Percentiles rank a stretch among this genome's conserved stretches.
Conservation (phyloP, 2,797 vertebrate genomes). For the Centropyge bicolor region DNA sequence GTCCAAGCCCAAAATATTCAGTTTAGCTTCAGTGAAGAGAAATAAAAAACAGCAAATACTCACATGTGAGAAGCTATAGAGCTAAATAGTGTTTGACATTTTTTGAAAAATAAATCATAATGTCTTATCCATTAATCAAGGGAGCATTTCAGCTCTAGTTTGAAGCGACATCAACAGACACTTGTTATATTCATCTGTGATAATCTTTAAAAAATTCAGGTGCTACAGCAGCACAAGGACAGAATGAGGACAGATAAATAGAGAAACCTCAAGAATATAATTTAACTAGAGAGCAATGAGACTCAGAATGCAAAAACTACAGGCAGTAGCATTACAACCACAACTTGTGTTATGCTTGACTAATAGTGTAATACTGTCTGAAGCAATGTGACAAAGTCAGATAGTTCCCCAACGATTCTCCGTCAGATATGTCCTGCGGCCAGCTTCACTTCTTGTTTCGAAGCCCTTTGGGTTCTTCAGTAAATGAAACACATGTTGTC, state of each 20-base stretch:
- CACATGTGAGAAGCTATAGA: neutral
- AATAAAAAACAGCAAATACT: neutral
- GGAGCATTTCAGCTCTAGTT: no score
- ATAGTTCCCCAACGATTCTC: neutral
- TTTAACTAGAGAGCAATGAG: neutral
- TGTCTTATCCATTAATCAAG: no score
- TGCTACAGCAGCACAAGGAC: neutral
- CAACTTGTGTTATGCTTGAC: neutral
- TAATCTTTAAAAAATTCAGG: neutral
- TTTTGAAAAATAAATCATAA: neutral
- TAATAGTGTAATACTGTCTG: neutral
- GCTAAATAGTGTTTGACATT: neutral
- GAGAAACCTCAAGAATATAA: neutral
- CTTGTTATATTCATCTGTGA: no score
- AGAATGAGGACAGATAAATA: neutral
- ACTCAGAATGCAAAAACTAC: neutral
- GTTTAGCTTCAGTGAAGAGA: neutral
- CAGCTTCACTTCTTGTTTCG: slow-evolving; percentile 34
- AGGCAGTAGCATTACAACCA: neutral
- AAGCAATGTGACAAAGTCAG: neutral
- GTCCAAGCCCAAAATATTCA: neutral
- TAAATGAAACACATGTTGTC: neutral
- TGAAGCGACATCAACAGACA: no score
- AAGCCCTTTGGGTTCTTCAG: neutral
- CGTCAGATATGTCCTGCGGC: neutral